These are phyloP conservation scores for Gobio gobio DNA, from an alignment of 2,113 vertebrate genomes.

Conservation along the genomic window DNA sequence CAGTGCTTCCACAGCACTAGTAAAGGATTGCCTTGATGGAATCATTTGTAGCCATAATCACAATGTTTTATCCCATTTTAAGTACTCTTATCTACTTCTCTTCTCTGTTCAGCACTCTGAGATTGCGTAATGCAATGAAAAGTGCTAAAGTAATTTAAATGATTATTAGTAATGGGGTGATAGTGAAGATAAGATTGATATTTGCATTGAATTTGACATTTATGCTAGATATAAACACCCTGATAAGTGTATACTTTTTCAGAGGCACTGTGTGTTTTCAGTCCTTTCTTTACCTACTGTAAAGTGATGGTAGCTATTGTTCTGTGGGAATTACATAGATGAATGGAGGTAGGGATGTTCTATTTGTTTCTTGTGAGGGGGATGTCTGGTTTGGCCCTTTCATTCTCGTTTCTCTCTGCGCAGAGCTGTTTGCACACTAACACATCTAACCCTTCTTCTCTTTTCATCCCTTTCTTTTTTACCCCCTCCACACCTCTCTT, in stretches of 20 bases:
- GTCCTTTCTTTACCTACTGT: constrained; percentile 25
- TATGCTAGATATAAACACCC: constrained; percentile 14
- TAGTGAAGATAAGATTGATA: neutral
- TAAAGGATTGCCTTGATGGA: neutral
- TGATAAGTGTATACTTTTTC: constrained; percentile 32
- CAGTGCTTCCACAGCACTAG: neutral
- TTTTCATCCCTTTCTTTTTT: neutral
- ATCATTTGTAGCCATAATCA: constrained; percentile 22
- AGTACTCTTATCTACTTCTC: neutral
- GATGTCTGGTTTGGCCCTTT: constrained; percentile 35
- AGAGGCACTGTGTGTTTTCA: constrained; percentile 26
- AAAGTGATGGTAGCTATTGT: constrained; percentile 24
- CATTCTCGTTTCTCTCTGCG: neutral
- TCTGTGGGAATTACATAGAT: constrained; percentile 48
- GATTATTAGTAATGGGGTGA: neutral
- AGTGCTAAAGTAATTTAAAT: neutral
- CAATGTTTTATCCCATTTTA: neutral
- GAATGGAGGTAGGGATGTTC: constrained; percentile 49
- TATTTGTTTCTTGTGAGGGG: constrained; percentile 55
- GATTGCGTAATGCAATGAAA: neutral
- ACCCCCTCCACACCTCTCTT: neutral
- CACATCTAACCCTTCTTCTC: neutral
- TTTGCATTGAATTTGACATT: neutral
- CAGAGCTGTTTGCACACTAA: constrained; percentile 36
- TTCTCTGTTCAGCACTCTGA: neutral